A percentile compares a stretch with the other conserved stretches of the same genome.
phyloP scores from a whole-genome alignment of 2,113 vertebrate genomes.

The Phasianus colchicus region DNA sequence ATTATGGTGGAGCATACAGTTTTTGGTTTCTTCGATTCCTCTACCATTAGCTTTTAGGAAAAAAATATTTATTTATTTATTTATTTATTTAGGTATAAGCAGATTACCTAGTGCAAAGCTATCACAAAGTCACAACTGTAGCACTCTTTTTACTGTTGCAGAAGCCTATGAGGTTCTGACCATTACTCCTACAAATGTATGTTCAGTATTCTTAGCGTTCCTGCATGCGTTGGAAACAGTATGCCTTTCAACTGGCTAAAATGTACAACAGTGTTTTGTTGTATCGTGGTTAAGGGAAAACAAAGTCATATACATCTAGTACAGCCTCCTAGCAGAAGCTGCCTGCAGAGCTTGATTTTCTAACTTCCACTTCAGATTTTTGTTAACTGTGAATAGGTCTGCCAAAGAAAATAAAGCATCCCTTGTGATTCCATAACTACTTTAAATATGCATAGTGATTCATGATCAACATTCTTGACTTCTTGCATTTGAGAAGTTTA shows the following conservation, averaged over 20 bases:
- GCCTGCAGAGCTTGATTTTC: neutral
- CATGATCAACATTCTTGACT: neutral
- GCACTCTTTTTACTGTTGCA: neutral
- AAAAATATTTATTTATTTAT: neutral
- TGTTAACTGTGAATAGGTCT: neutral
- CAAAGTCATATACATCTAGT: neutral
- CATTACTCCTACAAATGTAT: neutral
- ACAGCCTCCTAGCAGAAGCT: neutral
- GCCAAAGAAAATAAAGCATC: neutral
- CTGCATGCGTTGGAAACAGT: neutral
- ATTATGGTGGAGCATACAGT: neutral
- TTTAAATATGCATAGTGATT: neutral
- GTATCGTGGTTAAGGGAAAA: too few species aligned
- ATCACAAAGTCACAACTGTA: neutral
- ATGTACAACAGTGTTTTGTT: neutral
- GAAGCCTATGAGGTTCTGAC: neutral
- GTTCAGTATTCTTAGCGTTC: neutral
- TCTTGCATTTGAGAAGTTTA: neutral
- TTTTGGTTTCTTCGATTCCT: neutral
- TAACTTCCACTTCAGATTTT: neutral
- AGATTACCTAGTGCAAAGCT: neutral
- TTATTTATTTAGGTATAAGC: too few species aligned
- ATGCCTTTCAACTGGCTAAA: neutral
- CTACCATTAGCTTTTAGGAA: neutral
- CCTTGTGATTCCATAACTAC: accelerated